Evolutionary conservation across 64 coral and sea anemone species (phyloP), one percentile per base, ranked within the genome.

Genomic region (Pocillopora damicornis): DNA sequence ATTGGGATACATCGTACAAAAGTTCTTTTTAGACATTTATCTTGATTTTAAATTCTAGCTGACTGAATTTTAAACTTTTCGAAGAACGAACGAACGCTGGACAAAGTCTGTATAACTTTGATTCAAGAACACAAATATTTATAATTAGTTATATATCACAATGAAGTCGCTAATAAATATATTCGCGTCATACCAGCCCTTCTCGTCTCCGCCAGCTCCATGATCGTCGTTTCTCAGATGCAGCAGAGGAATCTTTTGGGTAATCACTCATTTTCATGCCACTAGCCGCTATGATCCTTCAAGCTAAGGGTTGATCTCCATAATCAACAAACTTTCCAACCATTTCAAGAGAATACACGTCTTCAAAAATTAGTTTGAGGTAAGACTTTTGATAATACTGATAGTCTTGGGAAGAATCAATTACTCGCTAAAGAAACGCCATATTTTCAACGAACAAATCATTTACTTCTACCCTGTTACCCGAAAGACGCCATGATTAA

Each of bases 131-230:
- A 51, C 42, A 51, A 51, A 51, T 51, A 51, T 51, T 2, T 30
- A 30, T 30, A 30, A 30, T 30, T 51, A 2, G 42, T 51, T 0
- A 51, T 7, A 51, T 51, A 51, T 51, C 42, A 51, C 2, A 51
- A 51, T 7, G 7, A 51, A 4, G 42, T 16, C 71, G 37, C 9
- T 6, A 14, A 59, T 18, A 22, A 37, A 11, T 57, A 7, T 17
- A 60, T 58, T 14, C 34, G 34, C 72, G 37, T 20, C 86, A 78
- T 61, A 89, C 87, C 91, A 88, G 61, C 25, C 83, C 89, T 81
- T 94, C 93, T 69, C 93, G 83, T 42, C 81, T 81, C 23, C 88
- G 72, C 93, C 93, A 94, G n/a, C 93, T 94, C 93, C 88, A 94
- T 45, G 93, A 89, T 63, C 88, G 76, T 30, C 81, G 79, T 60